Conservation (phyloP, 2,113 vertebrate genomes). For the Cebidichthys violaceus region DNA sequence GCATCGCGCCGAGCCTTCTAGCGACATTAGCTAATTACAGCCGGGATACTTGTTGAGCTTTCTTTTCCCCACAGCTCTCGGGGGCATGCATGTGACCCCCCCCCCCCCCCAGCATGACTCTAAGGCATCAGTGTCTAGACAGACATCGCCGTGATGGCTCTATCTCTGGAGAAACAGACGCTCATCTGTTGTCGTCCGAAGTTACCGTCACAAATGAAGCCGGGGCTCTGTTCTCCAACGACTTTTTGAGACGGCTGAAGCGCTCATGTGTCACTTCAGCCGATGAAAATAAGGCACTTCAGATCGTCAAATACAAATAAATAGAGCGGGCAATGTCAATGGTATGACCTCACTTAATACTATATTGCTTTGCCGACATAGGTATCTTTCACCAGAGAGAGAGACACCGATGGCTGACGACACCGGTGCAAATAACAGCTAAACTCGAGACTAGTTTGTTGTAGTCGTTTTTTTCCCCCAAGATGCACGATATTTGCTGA, state of each 20-base stretch:
- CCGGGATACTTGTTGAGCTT: constrained; percentile 44
- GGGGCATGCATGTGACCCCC: neutral
- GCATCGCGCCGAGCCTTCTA: constrained; percentile 36
- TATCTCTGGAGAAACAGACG: constrained; percentile 38
- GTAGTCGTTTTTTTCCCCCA: too few relatives aligned
- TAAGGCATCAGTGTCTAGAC: constrained; percentile 65
- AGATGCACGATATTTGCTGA: too few relatives aligned
- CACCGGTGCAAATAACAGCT: too few relatives aligned
- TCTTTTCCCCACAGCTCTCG: constrained; percentile 15
- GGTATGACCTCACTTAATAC: neutral
- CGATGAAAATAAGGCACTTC: neutral
- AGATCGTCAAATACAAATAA: too few relatives aligned
- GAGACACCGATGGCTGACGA: neutral
- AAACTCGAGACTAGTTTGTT: too few relatives aligned
- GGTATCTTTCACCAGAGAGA: neutral
- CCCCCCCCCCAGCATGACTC: constrained; percentile 23
- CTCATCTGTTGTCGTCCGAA: constrained; percentile 18
- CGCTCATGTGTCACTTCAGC: neutral
- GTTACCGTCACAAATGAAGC: constrained; percentile 2
- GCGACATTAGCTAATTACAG: constrained; percentile 70
- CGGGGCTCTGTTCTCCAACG: neutral
- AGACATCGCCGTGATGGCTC: constrained; percentile 9
- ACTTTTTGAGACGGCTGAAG: neutral
- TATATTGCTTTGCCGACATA: neutral
- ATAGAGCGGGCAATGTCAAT: neutral